Base-by-base conservation (phyloP, 1,140 invertebrate species). In the Anoplolepis gracilipes region DNA sequence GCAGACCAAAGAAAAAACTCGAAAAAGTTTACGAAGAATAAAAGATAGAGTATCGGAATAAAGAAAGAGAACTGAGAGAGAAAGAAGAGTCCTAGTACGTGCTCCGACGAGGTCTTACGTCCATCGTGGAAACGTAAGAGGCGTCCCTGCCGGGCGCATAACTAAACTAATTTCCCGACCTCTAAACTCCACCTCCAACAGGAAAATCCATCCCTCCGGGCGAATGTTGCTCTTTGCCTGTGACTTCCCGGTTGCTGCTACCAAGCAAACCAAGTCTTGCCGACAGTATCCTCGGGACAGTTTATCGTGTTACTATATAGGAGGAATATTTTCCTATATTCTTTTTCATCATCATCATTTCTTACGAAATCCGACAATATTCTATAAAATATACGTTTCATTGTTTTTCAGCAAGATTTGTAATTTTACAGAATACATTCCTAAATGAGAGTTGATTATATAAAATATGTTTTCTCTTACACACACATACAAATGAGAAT, bases 81-180 rank as follows among this genome's bases (percentile, higher is more conserved):
- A 79, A 53, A 79, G 61, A 19, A 49, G 69, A 81, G 77, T 59
- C 64, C 64, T 85, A 67, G 92, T 91, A 93, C 92, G 92, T 93
- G 92, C 90, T 84, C 67, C 78, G 70, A 82, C 85, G 84, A 89
- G 86, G 67, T 81, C 85, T 91, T 87, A 79, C 72, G 85, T 88
- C 91, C 85, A 85, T 92, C 61, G 85, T 77, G 81, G 75, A 84
- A 84, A 85, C 85, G 88, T 79, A 42, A 78, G 84, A 90, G 82
- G 90, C 88, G 90, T 93, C 88, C 92, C 91, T 93, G 92, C 90
- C 90, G 81, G 90, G 88, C 89, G 92, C 91, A 93, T 93, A 93
- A 93, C 93, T 93, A 93, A 93, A 93, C 93, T 93, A 93, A 93
- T 93, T 93, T 93, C 89, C 91, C 85, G 89, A 91, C 90, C 91